Base-by-base conservation (phyloP, 2,888 invertebrate species). In the Pandemis corylana region DNA sequence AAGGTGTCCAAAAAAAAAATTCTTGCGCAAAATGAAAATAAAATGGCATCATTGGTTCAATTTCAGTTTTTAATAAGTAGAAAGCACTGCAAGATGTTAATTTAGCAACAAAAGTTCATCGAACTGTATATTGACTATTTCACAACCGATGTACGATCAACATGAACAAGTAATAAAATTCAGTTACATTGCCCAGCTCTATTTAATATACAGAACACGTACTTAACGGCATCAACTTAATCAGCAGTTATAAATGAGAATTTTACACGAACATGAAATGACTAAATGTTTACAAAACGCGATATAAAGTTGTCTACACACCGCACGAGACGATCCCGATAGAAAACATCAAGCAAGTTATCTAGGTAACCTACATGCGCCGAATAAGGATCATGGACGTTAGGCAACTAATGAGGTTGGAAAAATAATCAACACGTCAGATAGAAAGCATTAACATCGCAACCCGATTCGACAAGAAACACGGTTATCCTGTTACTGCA, bases 401-500 rank as follows among this genome's bases (percentile, higher is more conserved):
- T 46, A 49, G 68, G 53, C 64, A 61, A n/a, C 62, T 66, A 75
- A 75, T 78, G 81, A 85, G 89, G 87, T 89, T 86, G 82, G 78
- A 81, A 86, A 88, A 89, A 91, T 88, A 89, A 79, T 79, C 76
- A 74, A 78, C 82, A 84, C 79, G 78, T 82, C 88, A 85, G 85
- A 68, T 77, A 80, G 85, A 87, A 89, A 85, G 41, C 74, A 74
- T 74, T 74, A 78, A 79, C 81, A 80, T 80, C 73, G 78, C 83
- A 89, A 88, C 90, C 91, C 81, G 85, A 89, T 89, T 89, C 84
- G 73, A 76, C 64, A 80, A 66, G 78, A 81, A 90, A 91, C 89
- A 89, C 90, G 93, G 93, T 92, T 88, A 90, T 86, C 84, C 82
- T 82, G 81, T 83, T 83, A 81, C 82, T 78, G 77, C 79, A 79